A percentile compares a stretch with the other conserved stretches of the same genome.
phyloP scores from a whole-genome alignment of 2,797 vertebrate species.

The Antennarius maculatus region DNA sequence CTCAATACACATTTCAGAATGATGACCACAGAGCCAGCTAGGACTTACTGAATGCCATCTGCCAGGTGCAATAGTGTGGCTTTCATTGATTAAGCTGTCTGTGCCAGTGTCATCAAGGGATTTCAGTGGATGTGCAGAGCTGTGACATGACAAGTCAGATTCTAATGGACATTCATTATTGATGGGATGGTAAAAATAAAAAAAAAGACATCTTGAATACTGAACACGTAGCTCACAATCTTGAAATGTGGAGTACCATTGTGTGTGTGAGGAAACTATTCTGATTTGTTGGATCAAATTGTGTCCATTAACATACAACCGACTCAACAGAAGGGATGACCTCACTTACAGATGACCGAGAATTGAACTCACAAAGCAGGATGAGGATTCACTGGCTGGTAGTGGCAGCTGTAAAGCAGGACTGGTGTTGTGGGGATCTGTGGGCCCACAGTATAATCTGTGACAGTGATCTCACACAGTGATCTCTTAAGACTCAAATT shows the following conservation, averaged over 20 bases:
- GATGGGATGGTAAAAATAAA: conserved; percentile 39
- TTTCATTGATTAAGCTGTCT: conserved; percentile 63
- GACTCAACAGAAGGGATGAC: conserved; percentile 1
- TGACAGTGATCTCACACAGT: conserved; percentile 22
- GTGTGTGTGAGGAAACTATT: too few relatives aligned
- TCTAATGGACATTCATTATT: conserved; percentile 72
- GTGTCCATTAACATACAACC: not conserved
- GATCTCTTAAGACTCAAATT: not conserved
- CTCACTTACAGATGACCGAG: conserved; percentile 4
- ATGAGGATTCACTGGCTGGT: conserved; percentile 5
- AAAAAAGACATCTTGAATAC: conserved; percentile 3
- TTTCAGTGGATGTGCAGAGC: conserved; percentile 33
- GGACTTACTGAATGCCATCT: conserved; percentile 41
- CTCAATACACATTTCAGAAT: conserved; percentile 44
- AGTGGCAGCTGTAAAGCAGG: conserved; percentile 4
- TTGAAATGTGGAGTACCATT: not conserved
- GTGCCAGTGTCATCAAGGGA: conserved; percentile 37
- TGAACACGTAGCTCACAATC: not conserved
- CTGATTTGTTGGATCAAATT: not conserved
- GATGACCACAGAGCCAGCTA: conserved; percentile 35
- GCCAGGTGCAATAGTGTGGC: conserved; percentile 53
- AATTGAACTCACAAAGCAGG: conserved; percentile 7
- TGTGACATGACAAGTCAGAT: conserved; percentile 55
- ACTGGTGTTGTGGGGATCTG: conserved; percentile 33
- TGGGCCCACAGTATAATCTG: conserved; percentile 45